A percentile compares a stretch with the other conserved stretches of the same genome.
Conservation (phyloP, 2,113 vertebrate species). For the Ceyx melanurus region DNA sequence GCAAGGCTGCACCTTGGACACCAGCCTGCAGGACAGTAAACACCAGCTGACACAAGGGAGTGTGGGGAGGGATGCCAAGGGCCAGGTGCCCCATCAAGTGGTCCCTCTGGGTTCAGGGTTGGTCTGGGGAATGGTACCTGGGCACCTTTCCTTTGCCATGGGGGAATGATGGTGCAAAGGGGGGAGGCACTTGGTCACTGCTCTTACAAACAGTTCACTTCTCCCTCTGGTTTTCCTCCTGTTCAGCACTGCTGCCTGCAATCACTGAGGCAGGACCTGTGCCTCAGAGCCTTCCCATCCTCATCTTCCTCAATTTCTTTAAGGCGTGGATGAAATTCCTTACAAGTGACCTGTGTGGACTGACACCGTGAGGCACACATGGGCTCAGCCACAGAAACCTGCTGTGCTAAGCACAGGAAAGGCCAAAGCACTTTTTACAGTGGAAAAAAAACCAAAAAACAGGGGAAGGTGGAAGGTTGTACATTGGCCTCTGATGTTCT, state of each 20-base stretch:
- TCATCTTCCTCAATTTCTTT: conserved; percentile 38
- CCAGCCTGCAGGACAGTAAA: neutral
- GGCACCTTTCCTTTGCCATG: neutral
- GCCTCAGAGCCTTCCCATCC: neutral
- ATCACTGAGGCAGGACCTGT: neutral
- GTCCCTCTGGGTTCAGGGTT: neutral
- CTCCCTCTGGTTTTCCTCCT: neutral
- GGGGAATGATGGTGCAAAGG: neutral
- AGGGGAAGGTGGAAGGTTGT: neutral
- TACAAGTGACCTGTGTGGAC: neutral
- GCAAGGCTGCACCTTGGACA: neutral
- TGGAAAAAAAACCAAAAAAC: neutral
- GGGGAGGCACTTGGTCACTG: neutral
- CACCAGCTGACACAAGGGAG: fast-evolving
- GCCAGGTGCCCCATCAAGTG: fast-evolving
- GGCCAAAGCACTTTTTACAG: neutral
- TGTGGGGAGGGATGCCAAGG: fast-evolving
- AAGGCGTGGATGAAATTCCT: conserved; percentile 48
- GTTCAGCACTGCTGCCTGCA: neutral
- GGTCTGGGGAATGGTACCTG: neutral
- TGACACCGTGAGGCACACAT: neutral
- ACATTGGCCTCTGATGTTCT: neutral
- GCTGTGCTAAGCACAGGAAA: neutral
- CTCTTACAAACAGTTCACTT: neutral
- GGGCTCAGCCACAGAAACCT: neutral